These are phyloP conservation scores for Salvelinus namaycush DNA, from an alignment of 2,113 vertebrate genomes.

Conservation along the genomic window DNA sequence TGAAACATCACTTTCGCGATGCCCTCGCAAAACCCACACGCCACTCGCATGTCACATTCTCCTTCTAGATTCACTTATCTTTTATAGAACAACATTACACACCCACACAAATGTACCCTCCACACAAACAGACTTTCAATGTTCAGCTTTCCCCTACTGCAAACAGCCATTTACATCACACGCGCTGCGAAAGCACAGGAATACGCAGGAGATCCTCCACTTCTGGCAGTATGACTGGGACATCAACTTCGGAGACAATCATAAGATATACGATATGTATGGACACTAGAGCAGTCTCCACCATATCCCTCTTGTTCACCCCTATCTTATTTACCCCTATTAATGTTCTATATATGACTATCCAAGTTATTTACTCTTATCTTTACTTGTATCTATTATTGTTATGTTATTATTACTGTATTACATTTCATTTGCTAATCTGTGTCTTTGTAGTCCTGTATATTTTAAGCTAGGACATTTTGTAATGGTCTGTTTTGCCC, in stretches of 20 bases:
- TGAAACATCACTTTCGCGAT: conserved; percentile 10
- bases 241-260: conserved; percentile 51
- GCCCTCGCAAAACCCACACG: not conserved
- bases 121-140: not conserved
- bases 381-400: conserved; percentile 1
- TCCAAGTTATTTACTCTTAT: not conserved
- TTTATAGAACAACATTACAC: not conserved
- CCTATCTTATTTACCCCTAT: conserved; percentile 22
- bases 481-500: not conserved
- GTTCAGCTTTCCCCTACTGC: not conserved
- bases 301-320: conserved; percentile 16
- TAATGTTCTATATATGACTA: not conserved
- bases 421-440: conserved; percentile 7
- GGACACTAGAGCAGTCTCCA: conserved; percentile 25
- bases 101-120: conserved; percentile 4
- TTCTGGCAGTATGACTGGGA: conserved; percentile 2
- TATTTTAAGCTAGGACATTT: not conserved
- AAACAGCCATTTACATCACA: not conserved
- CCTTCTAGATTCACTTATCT: not conserved
- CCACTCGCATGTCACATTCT: not conserved
- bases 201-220: not conserved
- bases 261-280: conserved; percentile 9
- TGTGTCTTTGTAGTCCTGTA: not conserved
- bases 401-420: conserved; percentile 25
- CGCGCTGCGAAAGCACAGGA: conserved; percentile 16